Base-by-base conservation (phyloP, 2,888 invertebrate genomes). In the Oscheius sp. region DNA sequence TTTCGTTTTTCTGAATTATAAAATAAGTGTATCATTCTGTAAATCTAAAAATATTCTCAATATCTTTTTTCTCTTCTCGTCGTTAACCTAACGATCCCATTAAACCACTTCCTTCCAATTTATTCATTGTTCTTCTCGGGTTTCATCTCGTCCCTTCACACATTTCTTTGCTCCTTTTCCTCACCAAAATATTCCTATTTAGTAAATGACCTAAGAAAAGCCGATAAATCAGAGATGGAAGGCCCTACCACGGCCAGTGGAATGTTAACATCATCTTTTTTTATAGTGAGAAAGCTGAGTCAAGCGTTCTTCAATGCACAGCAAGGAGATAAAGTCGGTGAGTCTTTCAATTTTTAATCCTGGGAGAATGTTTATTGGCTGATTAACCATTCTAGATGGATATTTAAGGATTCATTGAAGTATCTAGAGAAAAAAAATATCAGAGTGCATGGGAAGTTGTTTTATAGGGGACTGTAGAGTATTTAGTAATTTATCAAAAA, bases 221-320 rank as follows among this genome's bases (percentile, higher is more conserved):
- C 9, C 32, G 57, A 20, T 20, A 26, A 36, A 17, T n/a, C 4
- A 30, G 5, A 9, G 30, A 30, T 30, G 28, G n/a, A n/a, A n/a
- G n/a, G n/a, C n/a, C n/a, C n/a, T n/a, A 44, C 44, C 26, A 44
- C 20, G 12, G 50, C 64, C 17, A 65, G 41, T 44, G 44, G 54
- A n/a, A 65, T 65, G 65, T 54, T 65, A 49, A 65, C 65, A 22
- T 54, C 54, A 6, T 77, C 77, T 12, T 56, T 77, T 62, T 77
- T 84, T 85, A 78, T 85, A 82, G 83, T 84, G 68, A 75, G 84
- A 26, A 83, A 83, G 68, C 77, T 84, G 67, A 80, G 80, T 38
- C 80, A 83, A 59, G 84, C 84, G 30, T 85, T 84, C 71, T 84
- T 84, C 80, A 81, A 83, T 66, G 77, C 81, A 33, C 84, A 84